A percentile compares a stretch with the other conserved stretches of the same genome.
Conservation (phyloP, 2,797 vertebrate species). For the Cyclopterus lumpus region DNA sequence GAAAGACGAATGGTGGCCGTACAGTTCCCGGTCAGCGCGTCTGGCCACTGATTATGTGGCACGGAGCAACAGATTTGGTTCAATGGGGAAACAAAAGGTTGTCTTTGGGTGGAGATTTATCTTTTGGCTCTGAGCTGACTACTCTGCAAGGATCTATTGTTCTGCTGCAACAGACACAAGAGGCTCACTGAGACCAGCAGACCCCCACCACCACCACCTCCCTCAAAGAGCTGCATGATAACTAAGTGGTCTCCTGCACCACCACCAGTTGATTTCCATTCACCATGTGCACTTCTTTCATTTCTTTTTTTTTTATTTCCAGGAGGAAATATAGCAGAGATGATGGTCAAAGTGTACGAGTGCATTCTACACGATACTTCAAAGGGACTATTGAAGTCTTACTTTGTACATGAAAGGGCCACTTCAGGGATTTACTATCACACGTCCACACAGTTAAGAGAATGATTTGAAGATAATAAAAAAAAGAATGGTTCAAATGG, state of each 20-base stretch:
- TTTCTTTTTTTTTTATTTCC: slow-evolving; percentile 41
- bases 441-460: not conserved
- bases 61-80: slow-evolving; percentile 61
- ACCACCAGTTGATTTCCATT: slow-evolving; percentile 49
- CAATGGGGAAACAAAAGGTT: slow-evolving; percentile 65
- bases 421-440: not conserved
- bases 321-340: not conserved
- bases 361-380: not conserved
- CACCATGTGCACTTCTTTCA: slow-evolving; percentile 20
- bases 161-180: slow-evolving; percentile 58
- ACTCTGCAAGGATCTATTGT: slow-evolving; percentile 68
- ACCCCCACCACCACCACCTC: not conserved
- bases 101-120: slow-evolving; percentile 68
- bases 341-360: slow-evolving; percentile 1
- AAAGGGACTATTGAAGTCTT: not conserved
- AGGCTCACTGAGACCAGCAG: slow-evolving; percentile 39
- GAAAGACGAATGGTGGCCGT: slow-evolving; percentile 66
- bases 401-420: not conserved
- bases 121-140: slow-evolving; percentile 66
- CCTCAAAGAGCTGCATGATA: slow-evolving; percentile 52
- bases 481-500: not conserved
- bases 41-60: slow-evolving; percentile 74
- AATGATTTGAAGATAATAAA: not conserved
- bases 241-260: slow-evolving; percentile 48
- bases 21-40: slow-evolving; percentile 62